A percentile compares a stretch with the other conserved stretches of the same genome.
Evolutionary conservation across 2,797 vertebrate genomes (phyloP).

Genomic region (Eulemur coronatus): DNA sequence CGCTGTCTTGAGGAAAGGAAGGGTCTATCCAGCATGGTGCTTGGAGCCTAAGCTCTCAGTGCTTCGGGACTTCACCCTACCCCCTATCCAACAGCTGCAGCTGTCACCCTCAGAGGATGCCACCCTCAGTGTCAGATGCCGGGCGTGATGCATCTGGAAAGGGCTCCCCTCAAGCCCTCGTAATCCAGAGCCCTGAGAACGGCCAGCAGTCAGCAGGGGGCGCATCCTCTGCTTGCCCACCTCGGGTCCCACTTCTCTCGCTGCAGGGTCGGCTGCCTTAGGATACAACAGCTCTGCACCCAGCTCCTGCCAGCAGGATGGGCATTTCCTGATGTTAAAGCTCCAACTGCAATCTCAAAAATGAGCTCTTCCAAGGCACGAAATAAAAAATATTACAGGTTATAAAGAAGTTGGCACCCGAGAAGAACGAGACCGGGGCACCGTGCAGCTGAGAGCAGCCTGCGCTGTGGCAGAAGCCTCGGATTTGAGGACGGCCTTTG

Average conservation of each 20-base stretch:
- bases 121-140: background rate
- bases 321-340: background rate
- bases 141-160: background rate
- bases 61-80: background rate
- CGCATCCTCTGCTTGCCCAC: accelerated
- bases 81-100: background rate
- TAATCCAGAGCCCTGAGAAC: background rate
- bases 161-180: background rate
- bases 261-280: accelerated
- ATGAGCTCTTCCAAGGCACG: background rate
- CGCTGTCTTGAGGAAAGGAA: background rate
- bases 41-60: background rate
- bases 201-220: background rate
- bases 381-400: background rate
- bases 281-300: background rate
- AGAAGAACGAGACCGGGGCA: background rate
- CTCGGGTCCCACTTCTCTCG: accelerated
- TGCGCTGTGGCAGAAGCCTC: accelerated
- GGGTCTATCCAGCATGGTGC: background rate
- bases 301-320: background rate
- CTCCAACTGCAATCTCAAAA: background rate
- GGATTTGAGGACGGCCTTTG: background rate
- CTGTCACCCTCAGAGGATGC: background rate
- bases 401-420: background rate
- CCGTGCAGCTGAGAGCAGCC: background rate